These are phyloP conservation scores for Pseudomyrmex dendroicus DNA, from an alignment of 1,140 invertebrate genomes.

Conservation along the genomic window DNA sequence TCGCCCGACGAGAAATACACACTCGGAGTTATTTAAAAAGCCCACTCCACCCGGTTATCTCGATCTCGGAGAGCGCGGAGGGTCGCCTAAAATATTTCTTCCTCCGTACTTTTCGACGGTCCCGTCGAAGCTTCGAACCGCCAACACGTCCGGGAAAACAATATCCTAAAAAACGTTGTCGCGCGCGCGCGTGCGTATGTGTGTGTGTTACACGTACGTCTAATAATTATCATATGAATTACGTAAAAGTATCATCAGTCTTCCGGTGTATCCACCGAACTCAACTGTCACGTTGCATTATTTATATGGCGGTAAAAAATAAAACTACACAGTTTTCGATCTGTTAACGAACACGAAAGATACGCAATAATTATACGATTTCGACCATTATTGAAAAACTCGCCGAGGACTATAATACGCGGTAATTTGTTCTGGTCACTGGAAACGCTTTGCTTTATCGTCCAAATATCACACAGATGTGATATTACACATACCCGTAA, in stretches of 20 bases:
- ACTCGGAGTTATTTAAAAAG: conserved; percentile 74
- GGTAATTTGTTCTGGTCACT: conserved; percentile 15
- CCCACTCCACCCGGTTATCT: conserved; percentile 72
- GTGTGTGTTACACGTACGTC: not conserved
- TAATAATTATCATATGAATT: conserved; percentile 19
- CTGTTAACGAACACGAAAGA: conserved; percentile 11
- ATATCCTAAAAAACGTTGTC: not conserved
- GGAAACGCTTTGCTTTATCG: conserved; percentile 11
- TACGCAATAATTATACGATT: not conserved
- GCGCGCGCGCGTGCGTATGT: no score
- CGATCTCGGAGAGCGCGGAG: conserved; percentile 69
- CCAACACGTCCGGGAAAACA: conserved; percentile 1
- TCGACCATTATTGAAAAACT: not conserved
- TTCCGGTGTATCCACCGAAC: conserved; percentile 1
- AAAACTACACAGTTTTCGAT: not conserved
- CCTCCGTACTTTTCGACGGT: conserved; percentile 68
- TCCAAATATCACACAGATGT: conserved; percentile 36
- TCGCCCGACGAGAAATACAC: conserved; percentile 59
- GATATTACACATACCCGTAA: no score
- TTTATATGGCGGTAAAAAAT: not conserved
- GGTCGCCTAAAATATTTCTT: conserved; percentile 75
- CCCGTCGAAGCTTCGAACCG: conserved; percentile 16
- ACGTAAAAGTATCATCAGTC: not conserved
- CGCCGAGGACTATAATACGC: conserved; percentile 7
- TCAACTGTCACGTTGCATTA: not conserved